Evolutionary conservation across 2,113 vertebrate species (phyloP).

Genomic region (Pomatorhinus ruficollis): DNA sequence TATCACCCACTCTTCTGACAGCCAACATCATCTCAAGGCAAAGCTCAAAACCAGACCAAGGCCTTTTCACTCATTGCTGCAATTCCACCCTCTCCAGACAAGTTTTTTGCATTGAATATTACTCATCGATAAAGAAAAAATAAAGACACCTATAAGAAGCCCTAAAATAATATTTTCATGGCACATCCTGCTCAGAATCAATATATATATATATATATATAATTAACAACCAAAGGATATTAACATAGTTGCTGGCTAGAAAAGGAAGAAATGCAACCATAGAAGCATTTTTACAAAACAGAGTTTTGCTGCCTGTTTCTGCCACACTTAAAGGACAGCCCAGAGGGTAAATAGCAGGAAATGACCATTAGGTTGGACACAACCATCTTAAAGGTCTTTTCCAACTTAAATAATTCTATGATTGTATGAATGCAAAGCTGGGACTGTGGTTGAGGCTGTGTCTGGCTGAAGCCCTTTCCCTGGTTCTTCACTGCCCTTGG

Average conservation of each 20-base stretch:
- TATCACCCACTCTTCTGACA: neutral
- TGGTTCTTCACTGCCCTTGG: rapidly evolving
- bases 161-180: neutral
- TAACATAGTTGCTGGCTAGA: neutral
- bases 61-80: neutral
- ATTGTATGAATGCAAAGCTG: neutral
- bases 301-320: neutral
- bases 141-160: neutral
- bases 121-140: neutral
- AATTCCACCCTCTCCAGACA: neutral
- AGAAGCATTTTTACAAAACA: neutral
- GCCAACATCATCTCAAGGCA: neutral
- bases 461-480: neutral
- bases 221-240: neutral
- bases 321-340: neutral
- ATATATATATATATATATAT: neutral
- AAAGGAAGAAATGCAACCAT: neutral
- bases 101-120: neutral
- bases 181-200: neutral
- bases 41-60: neutral
- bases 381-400: neutral
- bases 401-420: neutral
- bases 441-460: neutral
- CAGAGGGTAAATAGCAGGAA: neutral
- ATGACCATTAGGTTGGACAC: neutral